Percentiles rank a stretch among this genome's conserved stretches.
phyloP scores from a whole-genome alignment of 2,797 vertebrate species.

The Halcyon leucocephala region DNA sequence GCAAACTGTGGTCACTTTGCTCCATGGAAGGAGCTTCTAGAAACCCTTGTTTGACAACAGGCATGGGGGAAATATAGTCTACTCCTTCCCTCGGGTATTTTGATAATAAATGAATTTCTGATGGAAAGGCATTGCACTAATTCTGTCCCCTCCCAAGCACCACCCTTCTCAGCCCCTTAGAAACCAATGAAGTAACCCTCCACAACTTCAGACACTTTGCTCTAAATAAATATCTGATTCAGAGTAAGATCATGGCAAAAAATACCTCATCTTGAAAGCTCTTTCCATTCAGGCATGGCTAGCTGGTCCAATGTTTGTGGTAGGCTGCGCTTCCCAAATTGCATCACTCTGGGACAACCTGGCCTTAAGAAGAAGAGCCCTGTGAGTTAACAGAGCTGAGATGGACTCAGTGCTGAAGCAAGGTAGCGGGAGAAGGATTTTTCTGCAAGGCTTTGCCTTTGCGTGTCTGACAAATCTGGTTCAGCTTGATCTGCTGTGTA shows the following conservation, averaged over 20 bases:
- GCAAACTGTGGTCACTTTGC: neutral
- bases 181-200: conserved; percentile 10
- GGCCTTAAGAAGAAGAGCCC: neutral
- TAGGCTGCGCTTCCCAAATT: neutral
- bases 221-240: conserved; percentile 44
- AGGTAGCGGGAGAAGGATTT: neutral
- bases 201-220: neutral
- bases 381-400: neutral
- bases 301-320: neutral
- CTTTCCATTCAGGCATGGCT: neutral
- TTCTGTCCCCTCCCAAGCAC: conserved; percentile 10
- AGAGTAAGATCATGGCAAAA: conserved; percentile 62
- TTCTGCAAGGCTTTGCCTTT: neutral
- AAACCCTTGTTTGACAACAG: neutral
- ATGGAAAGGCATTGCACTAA: neutral
- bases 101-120: conserved; percentile 1
- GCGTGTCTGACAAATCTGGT: neutral
- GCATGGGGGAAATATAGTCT: neutral
- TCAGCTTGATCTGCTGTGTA: neutral
- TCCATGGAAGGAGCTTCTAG: neutral
- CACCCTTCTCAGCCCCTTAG: neutral
- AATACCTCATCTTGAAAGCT: conserved; percentile 22
- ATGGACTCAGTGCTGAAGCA: neutral
- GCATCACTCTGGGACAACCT: neutral
- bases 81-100: neutral